phyloP scores from a whole-genome alignment of 2,888 invertebrate genomes.

The Netelia virgata region DNA sequence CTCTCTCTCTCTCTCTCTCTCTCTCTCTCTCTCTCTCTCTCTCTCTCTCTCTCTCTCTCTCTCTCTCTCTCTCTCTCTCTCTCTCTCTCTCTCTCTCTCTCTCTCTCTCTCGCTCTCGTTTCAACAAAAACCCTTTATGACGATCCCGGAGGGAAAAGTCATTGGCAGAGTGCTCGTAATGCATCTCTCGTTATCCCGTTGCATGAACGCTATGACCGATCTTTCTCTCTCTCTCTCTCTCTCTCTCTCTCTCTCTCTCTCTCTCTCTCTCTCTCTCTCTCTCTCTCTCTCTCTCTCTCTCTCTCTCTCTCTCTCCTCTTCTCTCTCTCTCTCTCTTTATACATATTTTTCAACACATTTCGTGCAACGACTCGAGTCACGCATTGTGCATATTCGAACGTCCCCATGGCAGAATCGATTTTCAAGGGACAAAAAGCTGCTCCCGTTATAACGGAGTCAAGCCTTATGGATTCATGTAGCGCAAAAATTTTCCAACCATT shows the following conservation, averaged over 20 bases:
- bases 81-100: constrained; percentile 12
- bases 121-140: not conserved
- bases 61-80: constrained; percentile 6
- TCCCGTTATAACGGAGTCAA: not conserved
- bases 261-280: too few relatives aligned
- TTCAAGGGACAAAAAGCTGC: constrained; percentile 24
- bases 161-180: constrained; percentile 55
- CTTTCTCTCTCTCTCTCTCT: constrained; percentile 19
- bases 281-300: constrained; percentile 16
- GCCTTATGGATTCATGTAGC: not conserved
- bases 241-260: constrained; percentile 19
- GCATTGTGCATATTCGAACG: constrained; percentile 45
- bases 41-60: constrained; percentile 13
- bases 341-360: constrained; percentile 35
- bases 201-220: constrained; percentile 33
- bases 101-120: constrained; percentile 16
- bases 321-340: constrained; percentile 12
- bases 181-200: constrained; percentile 38
- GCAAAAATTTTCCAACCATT: constrained; percentile 1
- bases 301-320: constrained; percentile 30
- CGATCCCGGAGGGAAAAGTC: constrained; percentile 25
- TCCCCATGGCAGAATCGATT: constrained; percentile 55
- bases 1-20: constrained; percentile 17
- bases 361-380: constrained; percentile 65
- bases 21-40: constrained; percentile 17